Evolutionary conservation across 2,797 vertebrate species (phyloP), one percentile per base, ranked within the genome.

Genomic region (Rhabdomys pumilio): DNA sequence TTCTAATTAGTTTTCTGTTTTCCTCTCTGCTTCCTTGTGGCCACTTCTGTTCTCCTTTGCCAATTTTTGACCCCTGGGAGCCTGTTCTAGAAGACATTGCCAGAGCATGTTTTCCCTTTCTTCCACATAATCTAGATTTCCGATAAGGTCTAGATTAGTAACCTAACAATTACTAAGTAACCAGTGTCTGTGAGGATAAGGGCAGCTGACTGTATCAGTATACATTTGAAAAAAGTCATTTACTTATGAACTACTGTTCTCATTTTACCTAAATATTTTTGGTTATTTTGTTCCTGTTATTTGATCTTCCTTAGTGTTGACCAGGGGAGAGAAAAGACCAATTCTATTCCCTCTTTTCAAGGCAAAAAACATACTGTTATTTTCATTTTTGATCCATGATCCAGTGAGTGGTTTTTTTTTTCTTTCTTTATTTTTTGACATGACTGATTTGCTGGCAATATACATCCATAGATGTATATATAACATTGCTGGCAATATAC

Each of bases 41-140:
- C 92, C 50, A 80, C 94, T 92, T 86, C 73, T 95, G 0, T 95
- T 94, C 85, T 96, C 93, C 53, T 79, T 44, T 83, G 53, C 90
- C 59, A 59, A 47, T 34, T 72, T 95, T 95, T 82, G 91, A 89
- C 90, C 50, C 63, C 73, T 34, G 9, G 92, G 47, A 90, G 38
- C 50, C 80, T 92, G 67, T 57, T 91, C 31, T 0, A 26, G 26
- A 38, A 38, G 38, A 38, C 38, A 67, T 69, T 92, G 83, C 57
- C 63, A 75, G 29, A 85, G 9, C 55, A 76, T 93, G 92, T 92
- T 79, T 95, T 87, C 61, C 47, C 90, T 93, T 92, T 92, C 38
- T 93, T 47, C 1, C 1, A 59, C 82, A 73, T 89, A 91, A 50
- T 13, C 61, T 61, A 80, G 84, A 91, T 76, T 96, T 90, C 93